Base-by-base conservation (phyloP, 2,797 vertebrate species). In the Eurystomus glaucurus region DNA sequence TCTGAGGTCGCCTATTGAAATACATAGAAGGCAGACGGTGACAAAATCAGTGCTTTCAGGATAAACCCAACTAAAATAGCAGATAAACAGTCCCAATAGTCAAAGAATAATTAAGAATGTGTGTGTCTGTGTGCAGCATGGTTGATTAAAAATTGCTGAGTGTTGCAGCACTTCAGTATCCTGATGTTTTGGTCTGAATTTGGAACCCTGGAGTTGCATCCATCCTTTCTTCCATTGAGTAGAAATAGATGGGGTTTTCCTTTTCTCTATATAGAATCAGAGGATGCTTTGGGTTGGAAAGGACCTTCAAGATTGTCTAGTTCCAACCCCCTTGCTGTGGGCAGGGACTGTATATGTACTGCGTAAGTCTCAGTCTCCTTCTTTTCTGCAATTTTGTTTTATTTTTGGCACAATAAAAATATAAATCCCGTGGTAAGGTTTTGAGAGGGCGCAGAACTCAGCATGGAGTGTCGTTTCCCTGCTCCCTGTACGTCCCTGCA, bases 401-500 rank as follows among this genome's bases (percentile, higher is more conserved):
- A 3, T 41, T 21, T 77, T 66, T 43, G 60, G 16, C 65, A 37
- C 16, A 21, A 45, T 9, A 22, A 22, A 74, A 77, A 12, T 2
- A 3, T 7, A 52, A 48, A 48, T 15, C 6, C 37, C 5, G 9
- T 2, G 9, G 39, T 14, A 45, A 22, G 41, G 52, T 21, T 84
- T 18, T 4, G 51, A 20, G 58, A 86, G 55, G 0, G 0, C 0
- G 0, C 41, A 11, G n/a, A 48, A 8, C 45, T 78, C 39, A 9
- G n/a, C 29, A 0, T 14, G 4, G 58, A 55, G 45, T 1, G 41
- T 21, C 6, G 0, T n/a, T 60, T n/a, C 66, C 54, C 22, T 17
- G 39, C 72, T 75, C 41, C 1, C 0, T 4, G 28, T 11, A 0
- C 60, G 68, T 39, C 54, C 1, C 52, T 10, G 54, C 29, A 2